Evolutionary conservation across 2,797 vertebrate species (phyloP).

Genomic region (Micromesistius poutassou): DNA sequence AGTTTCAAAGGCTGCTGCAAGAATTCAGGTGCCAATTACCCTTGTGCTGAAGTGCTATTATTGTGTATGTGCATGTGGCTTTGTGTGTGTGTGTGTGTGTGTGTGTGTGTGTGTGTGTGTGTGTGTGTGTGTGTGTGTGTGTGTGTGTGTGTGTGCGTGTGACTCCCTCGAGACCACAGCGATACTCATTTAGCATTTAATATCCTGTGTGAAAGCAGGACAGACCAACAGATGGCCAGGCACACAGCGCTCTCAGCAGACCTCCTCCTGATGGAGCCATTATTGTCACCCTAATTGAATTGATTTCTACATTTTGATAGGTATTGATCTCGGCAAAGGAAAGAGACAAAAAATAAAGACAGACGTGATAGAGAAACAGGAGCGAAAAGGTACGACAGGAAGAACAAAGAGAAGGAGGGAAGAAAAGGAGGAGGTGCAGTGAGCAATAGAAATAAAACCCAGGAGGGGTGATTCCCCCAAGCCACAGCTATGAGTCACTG

Average conservation of each 20-base stretch:
- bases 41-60: slow-evolving; percentile 3
- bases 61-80: slow-evolving; percentile 7
- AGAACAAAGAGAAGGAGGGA: background rate
- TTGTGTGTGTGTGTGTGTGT: slow-evolving; percentile 8
- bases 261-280: slow-evolving; percentile 16
- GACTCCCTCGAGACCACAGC: background rate
- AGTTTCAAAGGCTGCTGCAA: slow-evolving; percentile 16
- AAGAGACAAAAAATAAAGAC: background rate
- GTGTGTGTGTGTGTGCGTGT: slow-evolving; percentile 22
- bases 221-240: background rate
- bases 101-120: slow-evolving; percentile 14
- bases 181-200: slow-evolving; percentile 2
- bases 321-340: slow-evolving; percentile 21
- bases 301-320: slow-evolving; percentile 18
- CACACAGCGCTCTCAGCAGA: background rate
- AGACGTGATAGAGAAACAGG: background rate
- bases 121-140: slow-evolving; percentile 12
- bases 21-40: slow-evolving; percentile 5
- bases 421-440: slow-evolving; percentile 14
- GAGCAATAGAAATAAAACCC: slow-evolving; percentile 18
- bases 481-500: slow-evolving; percentile 60
- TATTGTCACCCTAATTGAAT: slow-evolving; percentile 16
- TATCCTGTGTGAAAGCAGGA: background rate
- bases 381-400: background rate
- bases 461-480: slow-evolving; percentile 40